Evolutionary conservation across 2,797 vertebrate species (phyloP).

Genomic region (Gobionotothen gibberifrons): DNA sequence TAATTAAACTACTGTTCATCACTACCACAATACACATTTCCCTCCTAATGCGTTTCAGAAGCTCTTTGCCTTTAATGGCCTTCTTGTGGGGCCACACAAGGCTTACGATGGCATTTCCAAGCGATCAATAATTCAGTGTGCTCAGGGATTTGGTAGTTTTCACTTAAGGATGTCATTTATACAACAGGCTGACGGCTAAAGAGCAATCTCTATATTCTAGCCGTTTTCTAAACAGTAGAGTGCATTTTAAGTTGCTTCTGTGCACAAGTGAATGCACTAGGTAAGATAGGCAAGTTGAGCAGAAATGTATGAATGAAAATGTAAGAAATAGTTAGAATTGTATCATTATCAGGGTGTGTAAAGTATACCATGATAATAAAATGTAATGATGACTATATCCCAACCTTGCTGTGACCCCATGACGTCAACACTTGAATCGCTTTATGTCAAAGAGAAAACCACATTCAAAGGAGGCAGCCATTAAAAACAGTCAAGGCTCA

Average conservation of each 20-base stretch:
- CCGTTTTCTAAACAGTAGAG: neutral
- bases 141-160: conserved; percentile 67
- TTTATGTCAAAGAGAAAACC: neutral
- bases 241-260: neutral
- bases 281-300: neutral
- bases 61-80: conserved; percentile 7
- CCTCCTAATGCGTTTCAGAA: conserved; percentile 29
- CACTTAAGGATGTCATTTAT: conserved; percentile 62
- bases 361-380: neutral
- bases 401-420: neutral
- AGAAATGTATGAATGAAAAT: conserved; percentile 4
- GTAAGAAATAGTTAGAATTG: neutral
- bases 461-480: neutral
- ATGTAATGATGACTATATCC: neutral
- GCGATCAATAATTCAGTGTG: conserved; percentile 68
- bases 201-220: conserved; percentile 19
- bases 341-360: neutral
- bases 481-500: neutral
- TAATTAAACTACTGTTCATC: conserved; percentile 51
- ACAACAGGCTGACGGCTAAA: conserved; percentile 25
- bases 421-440: neutral
- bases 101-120: conserved; percentile 64
- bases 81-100: conserved; percentile 50
- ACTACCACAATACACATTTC: conserved; percentile 28
- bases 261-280: neutral